Percentiles rank a stretch among this genome's conserved stretches.
Evolutionary conservation across 2,888 invertebrate species (phyloP).

Genomic region (Alsophila aescularia): DNA sequence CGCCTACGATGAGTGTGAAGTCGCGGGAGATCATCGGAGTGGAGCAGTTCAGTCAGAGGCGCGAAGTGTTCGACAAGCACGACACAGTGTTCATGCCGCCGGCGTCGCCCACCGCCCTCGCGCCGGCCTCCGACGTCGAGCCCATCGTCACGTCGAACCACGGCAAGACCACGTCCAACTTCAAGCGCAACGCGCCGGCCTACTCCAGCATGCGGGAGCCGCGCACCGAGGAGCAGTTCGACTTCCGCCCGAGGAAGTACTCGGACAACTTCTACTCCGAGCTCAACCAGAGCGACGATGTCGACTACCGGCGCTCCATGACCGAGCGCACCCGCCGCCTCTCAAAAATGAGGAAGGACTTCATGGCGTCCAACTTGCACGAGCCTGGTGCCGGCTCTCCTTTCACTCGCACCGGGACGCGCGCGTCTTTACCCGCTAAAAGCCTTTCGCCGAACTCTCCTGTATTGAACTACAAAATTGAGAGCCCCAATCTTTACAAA

Average conservation of each 20-base stretch:
- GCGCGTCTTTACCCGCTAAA: conserved; percentile 71
- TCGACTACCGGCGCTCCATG: conserved; percentile 74
- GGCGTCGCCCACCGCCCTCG: conserved; percentile 60
- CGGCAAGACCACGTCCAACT: conserved; percentile 75
- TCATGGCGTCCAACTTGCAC: conserved; percentile 75
- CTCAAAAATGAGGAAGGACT: conserved; percentile 74
- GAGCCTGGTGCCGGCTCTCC: conserved; percentile 65
- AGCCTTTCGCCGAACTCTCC: conserved; percentile 51
- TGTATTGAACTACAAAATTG: conserved; percentile 68
- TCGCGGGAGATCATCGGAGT: conserved; percentile 79
- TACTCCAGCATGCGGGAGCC: conserved; percentile 80
- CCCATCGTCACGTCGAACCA: conserved; percentile 76
- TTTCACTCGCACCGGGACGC: conserved; percentile 67
- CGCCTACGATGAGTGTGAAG: conserved; percentile 78
- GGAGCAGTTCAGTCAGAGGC: conserved; percentile 80
- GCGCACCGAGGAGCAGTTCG: conserved; percentile 67
- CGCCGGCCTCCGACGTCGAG: conserved; percentile 63
- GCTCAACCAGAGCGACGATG: conserved; percentile 73
- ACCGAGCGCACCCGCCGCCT: conserved; percentile 74
- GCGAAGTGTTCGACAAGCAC: conserved; percentile 80
- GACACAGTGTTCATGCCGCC: conserved; percentile 78
- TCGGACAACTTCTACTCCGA: conserved; percentile 79
- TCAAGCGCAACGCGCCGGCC: conserved; percentile 72
- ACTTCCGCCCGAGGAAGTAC: conserved; percentile 75
- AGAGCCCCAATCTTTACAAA: conserved; percentile 77